phyloP scores from a whole-genome alignment of 2,797 vertebrate species.

The Tamandua tetradactyla region DNA sequence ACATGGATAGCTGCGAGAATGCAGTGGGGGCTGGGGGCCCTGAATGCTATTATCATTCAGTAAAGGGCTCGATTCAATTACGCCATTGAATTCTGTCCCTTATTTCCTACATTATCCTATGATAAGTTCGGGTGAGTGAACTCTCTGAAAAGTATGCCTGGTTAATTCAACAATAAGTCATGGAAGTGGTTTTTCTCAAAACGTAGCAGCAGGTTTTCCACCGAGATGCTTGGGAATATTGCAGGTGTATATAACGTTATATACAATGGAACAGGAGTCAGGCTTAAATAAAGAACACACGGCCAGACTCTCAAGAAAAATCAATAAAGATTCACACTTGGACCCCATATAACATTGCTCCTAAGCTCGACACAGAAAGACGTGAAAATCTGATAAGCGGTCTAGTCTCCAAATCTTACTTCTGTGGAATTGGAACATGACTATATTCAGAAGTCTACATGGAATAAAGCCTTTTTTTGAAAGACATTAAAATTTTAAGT shows the following conservation, averaged over 20 bases:
- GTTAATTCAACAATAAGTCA: conserved; percentile 60
- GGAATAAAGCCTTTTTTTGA: conserved; percentile 8
- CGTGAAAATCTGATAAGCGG: not conserved
- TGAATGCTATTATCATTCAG: conserved; percentile 10
- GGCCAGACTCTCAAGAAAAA: conserved; percentile 3
- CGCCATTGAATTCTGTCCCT: not conserved
- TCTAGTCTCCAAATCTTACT: not conserved
- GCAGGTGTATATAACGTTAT: not conserved
- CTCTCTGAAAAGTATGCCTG: conserved; percentile 48
- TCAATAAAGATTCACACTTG: conserved; percentile 32
- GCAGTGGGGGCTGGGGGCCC: not conserved
- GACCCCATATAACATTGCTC: not conserved
- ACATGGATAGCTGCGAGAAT: not conserved
- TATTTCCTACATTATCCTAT: conserved; percentile 39
- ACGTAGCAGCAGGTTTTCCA: conserved; percentile 30
- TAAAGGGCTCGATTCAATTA: conserved; percentile 30
- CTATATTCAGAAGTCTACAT: not conserved
- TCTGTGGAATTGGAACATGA: not conserved
- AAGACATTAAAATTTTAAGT: not conserved
- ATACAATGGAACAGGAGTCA: not conserved
- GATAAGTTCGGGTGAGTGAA: conserved; percentile 57
- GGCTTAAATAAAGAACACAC: not conserved
- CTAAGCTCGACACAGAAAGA: conserved; percentile 48
- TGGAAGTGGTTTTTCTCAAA: conserved; percentile 61
- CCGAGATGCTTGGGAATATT: not conserved